phyloP scores from a whole-genome alignment of 2,113 vertebrate species.

The Channa maculata region DNA sequence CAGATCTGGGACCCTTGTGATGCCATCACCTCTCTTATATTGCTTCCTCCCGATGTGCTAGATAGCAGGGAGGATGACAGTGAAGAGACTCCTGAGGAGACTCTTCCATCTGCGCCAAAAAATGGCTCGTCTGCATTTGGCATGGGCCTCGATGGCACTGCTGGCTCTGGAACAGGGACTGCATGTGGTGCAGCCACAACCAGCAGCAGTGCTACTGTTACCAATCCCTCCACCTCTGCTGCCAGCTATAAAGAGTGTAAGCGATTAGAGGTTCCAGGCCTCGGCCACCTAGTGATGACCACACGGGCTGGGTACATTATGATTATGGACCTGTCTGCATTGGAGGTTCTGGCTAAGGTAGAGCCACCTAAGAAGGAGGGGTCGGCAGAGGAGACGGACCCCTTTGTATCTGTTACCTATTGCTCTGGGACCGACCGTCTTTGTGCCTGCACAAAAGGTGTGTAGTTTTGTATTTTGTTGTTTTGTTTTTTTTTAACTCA shows the following conservation, averaged over 20 bases:
- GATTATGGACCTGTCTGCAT: conserved; percentile 96
- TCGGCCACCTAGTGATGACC: conserved; percentile 97
- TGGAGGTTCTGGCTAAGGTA: conserved; percentile 97
- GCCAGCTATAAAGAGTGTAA: conserved; percentile 86
- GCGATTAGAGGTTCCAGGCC: conserved; percentile 87
- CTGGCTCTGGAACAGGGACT: conserved; percentile 46
- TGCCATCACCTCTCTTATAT: conserved; percentile 95
- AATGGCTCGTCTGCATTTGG: conserved; percentile 71
- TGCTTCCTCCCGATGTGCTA: conserved; percentile 96
- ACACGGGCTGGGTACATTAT: conserved; percentile 96
- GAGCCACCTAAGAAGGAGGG: conserved; percentile 96
- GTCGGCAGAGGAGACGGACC: conserved; percentile 90
- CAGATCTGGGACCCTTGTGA: conserved; percentile 97
- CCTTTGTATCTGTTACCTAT: conserved; percentile 98
- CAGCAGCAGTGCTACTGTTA: conserved; percentile 32
- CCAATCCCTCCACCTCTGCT: conserved; percentile 36
- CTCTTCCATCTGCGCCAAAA: conserved; percentile 86
- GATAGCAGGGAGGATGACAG: conserved; percentile 96
- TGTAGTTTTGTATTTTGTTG: conserved; percentile 35
- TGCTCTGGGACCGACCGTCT: conserved; percentile 99
- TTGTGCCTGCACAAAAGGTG: conserved; percentile 98
- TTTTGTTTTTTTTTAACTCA: neutral
- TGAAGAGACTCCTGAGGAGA: conserved; percentile 92
- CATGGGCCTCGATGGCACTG: conserved; percentile 15
- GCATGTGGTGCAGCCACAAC: conserved; percentile 58